Evolutionary conservation across 2,797 vertebrate genomes (phyloP).

Genomic region (Monodelphis domestica): DNA sequence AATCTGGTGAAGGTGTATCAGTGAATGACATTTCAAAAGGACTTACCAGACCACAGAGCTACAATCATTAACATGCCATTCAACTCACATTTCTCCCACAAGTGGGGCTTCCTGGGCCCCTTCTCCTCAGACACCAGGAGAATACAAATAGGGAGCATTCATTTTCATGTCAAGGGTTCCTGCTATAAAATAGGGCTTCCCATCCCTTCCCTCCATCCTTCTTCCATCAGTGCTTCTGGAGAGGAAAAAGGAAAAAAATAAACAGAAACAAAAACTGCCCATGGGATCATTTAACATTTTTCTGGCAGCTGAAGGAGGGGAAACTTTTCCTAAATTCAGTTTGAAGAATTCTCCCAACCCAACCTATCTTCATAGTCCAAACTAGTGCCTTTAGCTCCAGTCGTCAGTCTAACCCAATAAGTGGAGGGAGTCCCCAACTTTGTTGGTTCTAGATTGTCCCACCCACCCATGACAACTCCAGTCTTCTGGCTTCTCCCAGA

Average conservation of each 20-base stretch:
- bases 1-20: not conserved
- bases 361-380: not conserved
- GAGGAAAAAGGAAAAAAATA: not conserved
- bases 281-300: not conserved
- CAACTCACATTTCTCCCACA: not conserved
- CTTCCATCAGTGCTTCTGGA: not conserved
- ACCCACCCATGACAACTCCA: not conserved
- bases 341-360: not conserved
- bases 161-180: not conserved
- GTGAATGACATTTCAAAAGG: not conserved
- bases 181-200: not conserved
- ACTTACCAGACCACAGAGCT: not conserved
- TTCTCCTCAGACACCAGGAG: not conserved
- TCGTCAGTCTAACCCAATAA: not conserved
- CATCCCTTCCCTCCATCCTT: not conserved
- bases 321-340: not conserved
- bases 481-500: not conserved
- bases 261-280: not conserved
- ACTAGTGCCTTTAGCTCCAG: not conserved
- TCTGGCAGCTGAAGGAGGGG: not conserved
- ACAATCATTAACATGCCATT: too few relatives aligned
- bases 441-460: not conserved
- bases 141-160: not conserved
- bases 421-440: not conserved
- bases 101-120: not conserved